A percentile compares a stretch with the other conserved stretches of the same genome.
These are phyloP conservation scores for Cyrtonyx montezumae DNA, from an alignment of 2,113 vertebrate genomes.

Conservation along the genomic window DNA sequence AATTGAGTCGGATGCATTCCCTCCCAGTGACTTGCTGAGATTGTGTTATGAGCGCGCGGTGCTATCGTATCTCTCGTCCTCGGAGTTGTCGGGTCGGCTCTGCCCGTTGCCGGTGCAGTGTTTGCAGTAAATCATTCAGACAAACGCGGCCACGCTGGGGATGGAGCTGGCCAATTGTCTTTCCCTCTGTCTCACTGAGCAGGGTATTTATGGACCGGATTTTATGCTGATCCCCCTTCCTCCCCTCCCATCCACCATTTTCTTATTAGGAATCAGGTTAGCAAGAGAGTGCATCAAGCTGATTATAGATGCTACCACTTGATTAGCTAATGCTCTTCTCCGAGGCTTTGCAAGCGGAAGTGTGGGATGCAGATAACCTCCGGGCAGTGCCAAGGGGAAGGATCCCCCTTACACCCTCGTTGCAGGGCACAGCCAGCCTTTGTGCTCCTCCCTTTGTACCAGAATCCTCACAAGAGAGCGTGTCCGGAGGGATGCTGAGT, in stretches of 20 bases:
- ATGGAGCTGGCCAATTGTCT: background rate
- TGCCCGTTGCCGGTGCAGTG: background rate
- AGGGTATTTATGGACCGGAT: slow-evolving; percentile 25
- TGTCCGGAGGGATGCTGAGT: accelerated
- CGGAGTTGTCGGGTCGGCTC: background rate
- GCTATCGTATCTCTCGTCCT: slow-evolving; percentile 36
- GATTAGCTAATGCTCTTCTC: slow-evolving; percentile 70
- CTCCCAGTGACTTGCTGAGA: slow-evolving; percentile 68
- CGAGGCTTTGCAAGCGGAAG: background rate
- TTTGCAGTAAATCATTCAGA: slow-evolving; percentile 58
- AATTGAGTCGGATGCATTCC: slow-evolving; percentile 78
- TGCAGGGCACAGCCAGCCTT: background rate
- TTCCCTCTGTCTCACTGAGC: background rate
- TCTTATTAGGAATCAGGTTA: slow-evolving; percentile 73
- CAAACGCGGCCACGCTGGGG: slow-evolving; percentile 32
- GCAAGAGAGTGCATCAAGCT: slow-evolving; percentile 64
- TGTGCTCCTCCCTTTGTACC: background rate
- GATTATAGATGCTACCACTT: slow-evolving; percentile 67
- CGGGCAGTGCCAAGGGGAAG: accelerated
- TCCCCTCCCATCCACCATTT: slow-evolving; percentile 24
- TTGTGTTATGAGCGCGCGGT: slow-evolving; percentile 38
- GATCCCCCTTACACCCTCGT: background rate
- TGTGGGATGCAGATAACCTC: background rate
- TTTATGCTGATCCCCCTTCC: background rate
- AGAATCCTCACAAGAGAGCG: background rate